Conservation (phyloP, 2,888 invertebrate species). For the Megaustenia siamemsis region DNA sequence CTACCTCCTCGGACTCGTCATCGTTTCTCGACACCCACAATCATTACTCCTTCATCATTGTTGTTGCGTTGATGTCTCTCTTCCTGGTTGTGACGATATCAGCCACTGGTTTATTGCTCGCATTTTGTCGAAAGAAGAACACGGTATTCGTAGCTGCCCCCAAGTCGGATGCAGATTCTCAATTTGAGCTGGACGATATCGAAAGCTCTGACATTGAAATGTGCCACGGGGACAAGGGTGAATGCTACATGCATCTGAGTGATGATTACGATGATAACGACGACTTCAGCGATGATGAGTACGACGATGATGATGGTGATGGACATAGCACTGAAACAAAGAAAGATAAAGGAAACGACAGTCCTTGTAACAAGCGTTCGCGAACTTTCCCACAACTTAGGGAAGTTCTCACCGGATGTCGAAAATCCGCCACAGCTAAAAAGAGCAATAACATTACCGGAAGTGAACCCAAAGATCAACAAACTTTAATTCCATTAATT, state of each 20-base stretch:
- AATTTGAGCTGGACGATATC: constrained; percentile 74
- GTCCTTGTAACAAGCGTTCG: neutral
- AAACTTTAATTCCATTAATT: neutral
- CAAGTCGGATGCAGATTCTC: constrained; percentile 66
- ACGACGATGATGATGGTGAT: neutral
- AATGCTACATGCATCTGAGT: constrained; percentile 47
- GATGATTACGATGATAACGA: constrained; percentile 36
- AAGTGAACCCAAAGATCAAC: too few relatives aligned
- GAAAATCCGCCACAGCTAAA: neutral
- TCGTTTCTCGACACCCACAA: constrained; percentile 41
- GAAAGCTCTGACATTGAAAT: constrained; percentile 68
- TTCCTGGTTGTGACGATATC: constrained; percentile 74
- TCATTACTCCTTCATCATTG: constrained; percentile 62
- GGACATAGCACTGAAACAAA: neutral
- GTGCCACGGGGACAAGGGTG: constrained; percentile 40
- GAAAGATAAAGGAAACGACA: neutral
- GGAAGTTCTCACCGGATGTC: neutral
- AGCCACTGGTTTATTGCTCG: constrained; percentile 70
- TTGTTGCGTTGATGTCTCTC: constrained; percentile 71
- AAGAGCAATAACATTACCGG: neutral
- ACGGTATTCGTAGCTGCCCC: constrained; percentile 71
- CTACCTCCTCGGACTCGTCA: neutral
- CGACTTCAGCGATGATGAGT: constrained; percentile 9
- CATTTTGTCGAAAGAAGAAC: constrained; percentile 78
- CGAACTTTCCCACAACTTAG: constrained; percentile 33